Base-by-base conservation (phyloP, 2,797 vertebrate genomes). In the Labeo calbasu region DNA sequence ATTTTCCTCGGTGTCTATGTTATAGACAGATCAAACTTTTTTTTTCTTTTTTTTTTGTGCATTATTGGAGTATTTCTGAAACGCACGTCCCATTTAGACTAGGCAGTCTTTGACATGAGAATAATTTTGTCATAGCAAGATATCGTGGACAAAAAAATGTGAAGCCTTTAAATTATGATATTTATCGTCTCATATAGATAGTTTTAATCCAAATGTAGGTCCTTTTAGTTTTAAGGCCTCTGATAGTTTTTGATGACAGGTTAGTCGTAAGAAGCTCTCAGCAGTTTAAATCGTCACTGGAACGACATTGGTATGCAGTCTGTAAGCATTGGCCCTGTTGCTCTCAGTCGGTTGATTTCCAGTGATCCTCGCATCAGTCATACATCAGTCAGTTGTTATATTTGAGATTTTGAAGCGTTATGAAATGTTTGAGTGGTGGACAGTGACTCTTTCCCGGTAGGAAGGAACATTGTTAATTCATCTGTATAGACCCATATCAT, bases 151-250 rank as follows among this genome's bases (percentile, higher is more conserved):
- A 63, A 82, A 83, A 63, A 55, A 51, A 43, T 84, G 84, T 83
- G 84, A 89, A 89, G 77, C 84, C 76, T 87, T 90, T 86, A 87
- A 87, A 89, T 89, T 85, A 81, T 87, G 46, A 83, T 88, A 89
- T 92, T 89, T 88, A 85, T 85, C 79, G 79, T 59, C 72, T 83
- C 77, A 59, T 75, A 81, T 86, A 82, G 79, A 82, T 86, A 77
- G 84, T 63, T 86, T 88, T 85, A 85, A 82, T 86, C 76, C 87
- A 82, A 79, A 82, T 83, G 71, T 77, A 51, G 79, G 36, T 84
- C 59, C 13, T 84, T 81, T 84, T 57, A 71, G 71, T 82, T 85
- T 68, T 68, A 82, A 72, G 79, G 81, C 85, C 48, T 85, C 53
- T 14, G 66, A 73, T 82, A 83, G 72, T 68, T 77, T 78, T 85